phyloP scores from a whole-genome alignment of 2,113 vertebrate species.

The Tragelaphus strepsiceros region DNA sequence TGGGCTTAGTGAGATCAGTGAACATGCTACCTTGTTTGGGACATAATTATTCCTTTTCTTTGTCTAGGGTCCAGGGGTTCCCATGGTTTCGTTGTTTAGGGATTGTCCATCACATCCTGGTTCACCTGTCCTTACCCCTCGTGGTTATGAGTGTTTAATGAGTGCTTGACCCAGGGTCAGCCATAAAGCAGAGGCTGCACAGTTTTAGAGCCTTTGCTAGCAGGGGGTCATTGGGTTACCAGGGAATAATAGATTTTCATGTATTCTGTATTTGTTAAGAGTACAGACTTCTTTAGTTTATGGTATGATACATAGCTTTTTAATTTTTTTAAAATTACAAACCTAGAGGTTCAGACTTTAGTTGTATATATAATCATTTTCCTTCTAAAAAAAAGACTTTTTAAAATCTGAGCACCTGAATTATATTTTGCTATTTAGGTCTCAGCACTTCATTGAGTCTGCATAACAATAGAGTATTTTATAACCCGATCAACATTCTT shows the following conservation, averaged over 20 bases:
- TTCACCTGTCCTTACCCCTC: neutral
- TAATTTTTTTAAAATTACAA: neutral
- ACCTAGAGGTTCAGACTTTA: neutral
- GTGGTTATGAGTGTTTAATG: neutral
- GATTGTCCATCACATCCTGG: neutral
- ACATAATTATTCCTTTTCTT: neutral
- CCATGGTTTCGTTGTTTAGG: neutral
- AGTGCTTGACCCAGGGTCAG: neutral
- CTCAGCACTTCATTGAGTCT: neutral
- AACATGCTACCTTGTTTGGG: neutral
- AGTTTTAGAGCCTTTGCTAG: neutral
- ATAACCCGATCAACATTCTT: constrained; percentile 13
- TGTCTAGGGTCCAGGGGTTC: neutral
- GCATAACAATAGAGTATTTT: neutral
- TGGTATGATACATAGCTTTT: neutral
- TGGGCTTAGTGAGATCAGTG: neutral
- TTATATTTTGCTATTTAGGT: neutral
- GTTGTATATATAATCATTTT: neutral
- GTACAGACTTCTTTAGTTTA: too few relatives aligned
- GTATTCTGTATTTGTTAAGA: neutral
- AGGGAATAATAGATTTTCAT: neutral
- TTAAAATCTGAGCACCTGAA: neutral
- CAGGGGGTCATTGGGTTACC: neutral
- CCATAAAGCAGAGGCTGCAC: neutral
- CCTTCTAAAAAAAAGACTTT: neutral